These are phyloP conservation scores for Ceyx margarethae DNA, from an alignment of 2,113 vertebrate species.

Conservation along the genomic window DNA sequence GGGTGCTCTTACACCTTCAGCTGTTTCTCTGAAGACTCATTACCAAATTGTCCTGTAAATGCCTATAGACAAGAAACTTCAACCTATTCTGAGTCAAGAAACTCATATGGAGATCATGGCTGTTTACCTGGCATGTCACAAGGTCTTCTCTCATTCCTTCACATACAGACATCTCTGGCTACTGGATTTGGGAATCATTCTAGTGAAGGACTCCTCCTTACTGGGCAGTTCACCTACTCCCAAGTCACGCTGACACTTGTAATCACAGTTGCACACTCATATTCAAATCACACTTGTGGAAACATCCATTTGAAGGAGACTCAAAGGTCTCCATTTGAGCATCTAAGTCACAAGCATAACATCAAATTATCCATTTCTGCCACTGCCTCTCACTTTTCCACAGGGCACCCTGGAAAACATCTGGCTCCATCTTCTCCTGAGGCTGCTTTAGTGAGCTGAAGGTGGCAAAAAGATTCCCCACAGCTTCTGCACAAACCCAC, in stretches of 20 bases:
- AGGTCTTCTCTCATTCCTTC: rapidly evolving
- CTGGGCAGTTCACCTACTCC: rapidly evolving
- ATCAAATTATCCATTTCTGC: rapidly evolving
- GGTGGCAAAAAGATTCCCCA: neutral
- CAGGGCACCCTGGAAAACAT: rapidly evolving
- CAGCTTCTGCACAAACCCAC: rapidly evolving
- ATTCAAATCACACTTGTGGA: rapidly evolving
- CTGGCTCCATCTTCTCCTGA: rapidly evolving
- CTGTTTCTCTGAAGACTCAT: neutral
- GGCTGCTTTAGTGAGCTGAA: neutral
- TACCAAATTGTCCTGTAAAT: rapidly evolving
- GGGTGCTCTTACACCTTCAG: neutral
- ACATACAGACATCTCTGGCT: rapidly evolving
- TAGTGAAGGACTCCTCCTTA: rapidly evolving
- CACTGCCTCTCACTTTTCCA: neutral
- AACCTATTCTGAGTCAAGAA: neutral
- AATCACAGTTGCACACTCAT: too few relatives aligned
- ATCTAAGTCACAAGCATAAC: rapidly evolving
- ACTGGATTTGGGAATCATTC: rapidly evolving
- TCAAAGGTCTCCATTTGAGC: neutral
- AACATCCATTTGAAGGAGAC: neutral
- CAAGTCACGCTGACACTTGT: neutral
- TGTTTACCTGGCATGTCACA: rapidly evolving
- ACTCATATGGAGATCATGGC: too few relatives aligned
- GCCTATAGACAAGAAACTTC: rapidly evolving